Conservation (phyloP, 2,797 vertebrate species). For the Diglossa cyanea region DNA sequence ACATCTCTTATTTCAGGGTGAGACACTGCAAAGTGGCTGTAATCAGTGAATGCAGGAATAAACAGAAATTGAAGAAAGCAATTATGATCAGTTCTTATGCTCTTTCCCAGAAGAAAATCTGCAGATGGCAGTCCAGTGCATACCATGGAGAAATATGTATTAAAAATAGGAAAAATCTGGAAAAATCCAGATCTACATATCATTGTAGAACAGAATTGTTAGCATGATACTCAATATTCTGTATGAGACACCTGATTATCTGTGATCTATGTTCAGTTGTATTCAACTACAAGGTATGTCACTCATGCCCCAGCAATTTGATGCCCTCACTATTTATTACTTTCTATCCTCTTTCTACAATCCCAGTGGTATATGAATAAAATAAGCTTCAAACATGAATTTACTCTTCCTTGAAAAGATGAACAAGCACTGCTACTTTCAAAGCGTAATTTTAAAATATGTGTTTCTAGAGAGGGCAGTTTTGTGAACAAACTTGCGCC, state of each 20-base stretch:
- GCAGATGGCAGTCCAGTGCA: neutral
- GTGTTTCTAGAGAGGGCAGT: neutral
- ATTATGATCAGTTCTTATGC: neutral
- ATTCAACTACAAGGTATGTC: neutral
- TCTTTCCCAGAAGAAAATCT: neutral
- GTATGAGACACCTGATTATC: neutral
- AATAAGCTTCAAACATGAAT: neutral
- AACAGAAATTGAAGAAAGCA: neutral
- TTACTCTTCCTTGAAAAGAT: neutral
- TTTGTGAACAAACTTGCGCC: neutral
- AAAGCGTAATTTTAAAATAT: neutral
- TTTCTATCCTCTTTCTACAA: neutral
- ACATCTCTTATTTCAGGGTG: neutral
- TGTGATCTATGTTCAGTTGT: neutral
- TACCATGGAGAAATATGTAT: neutral
- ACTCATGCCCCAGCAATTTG: neutral
- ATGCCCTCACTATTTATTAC: neutral
- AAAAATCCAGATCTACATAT: neutral
- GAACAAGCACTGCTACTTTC: neutral
- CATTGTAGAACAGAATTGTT: neutral
- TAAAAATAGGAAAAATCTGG: neutral
- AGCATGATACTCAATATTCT: neutral
- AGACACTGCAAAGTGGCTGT: neutral
- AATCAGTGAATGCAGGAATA: neutral
- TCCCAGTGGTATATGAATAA: neutral